Percentiles rank a stretch among this genome's conserved stretches.
Evolutionary conservation across 2,797 vertebrate species (phyloP).

Genomic region (Danio aesculapii): DNA sequence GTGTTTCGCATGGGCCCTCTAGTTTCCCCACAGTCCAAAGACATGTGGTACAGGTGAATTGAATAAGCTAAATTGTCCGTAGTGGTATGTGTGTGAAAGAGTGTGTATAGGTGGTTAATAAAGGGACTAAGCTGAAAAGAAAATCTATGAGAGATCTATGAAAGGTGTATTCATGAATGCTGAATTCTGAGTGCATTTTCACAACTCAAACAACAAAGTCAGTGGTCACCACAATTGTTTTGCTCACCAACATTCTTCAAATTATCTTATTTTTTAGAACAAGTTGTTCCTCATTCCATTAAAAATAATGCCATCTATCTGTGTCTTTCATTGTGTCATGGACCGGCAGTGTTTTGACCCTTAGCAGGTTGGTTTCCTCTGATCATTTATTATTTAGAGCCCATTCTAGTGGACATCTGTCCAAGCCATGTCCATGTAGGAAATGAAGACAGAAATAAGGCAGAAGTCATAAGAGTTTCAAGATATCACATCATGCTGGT

Average conservation of each 20-base stretch:
- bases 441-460: slow-evolving; percentile 24
- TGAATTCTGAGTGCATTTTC: too few relatives aligned
- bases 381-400: slow-evolving; percentile 39
- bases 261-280: not conserved
- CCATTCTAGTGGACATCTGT: slow-evolving; percentile 21
- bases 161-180: too few relatives aligned
- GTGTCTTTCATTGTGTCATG: not conserved
- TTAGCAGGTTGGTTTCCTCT: slow-evolving; percentile 9
- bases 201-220: not conserved
- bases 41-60: too few relatives aligned
- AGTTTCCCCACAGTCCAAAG: too few relatives aligned
- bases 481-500: slow-evolving; percentile 56
- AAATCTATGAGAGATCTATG: too few relatives aligned
- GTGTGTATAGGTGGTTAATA: too few relatives aligned
- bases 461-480: slow-evolving; percentile 12
- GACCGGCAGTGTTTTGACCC: slow-evolving; percentile 1
- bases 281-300: too few relatives aligned
- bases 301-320: not conserved
- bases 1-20: too few relatives aligned
- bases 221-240: not conserved
- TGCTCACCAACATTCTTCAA: not conserved
- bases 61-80: too few relatives aligned
- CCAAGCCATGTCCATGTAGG: not conserved
- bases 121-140: too few relatives aligned
- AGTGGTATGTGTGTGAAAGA: too few relatives aligned